Conservation (phyloP, 92 coral and sea anemone genomes). For the Ricordea florida region DNA sequence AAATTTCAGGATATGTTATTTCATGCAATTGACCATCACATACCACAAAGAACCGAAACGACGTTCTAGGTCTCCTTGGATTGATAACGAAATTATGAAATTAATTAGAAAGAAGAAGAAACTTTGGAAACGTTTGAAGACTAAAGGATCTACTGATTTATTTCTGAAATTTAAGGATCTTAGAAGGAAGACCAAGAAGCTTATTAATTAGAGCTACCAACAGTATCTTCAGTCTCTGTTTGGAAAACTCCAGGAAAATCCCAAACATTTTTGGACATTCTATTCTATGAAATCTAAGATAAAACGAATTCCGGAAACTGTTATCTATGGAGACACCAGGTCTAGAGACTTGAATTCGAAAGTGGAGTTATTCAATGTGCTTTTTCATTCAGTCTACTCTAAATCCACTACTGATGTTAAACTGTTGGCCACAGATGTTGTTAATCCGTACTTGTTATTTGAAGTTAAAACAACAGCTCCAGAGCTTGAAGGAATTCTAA, state of each 20-base stretch:
- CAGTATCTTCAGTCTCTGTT: not conserved
- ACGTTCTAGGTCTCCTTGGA: slow-evolving; percentile 6
- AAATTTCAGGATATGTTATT: slow-evolving; percentile 22
- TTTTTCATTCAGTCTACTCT: slow-evolving; percentile 27
- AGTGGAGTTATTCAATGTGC: slow-evolving; percentile 30
- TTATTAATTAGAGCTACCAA: not conserved
- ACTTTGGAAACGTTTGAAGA: not conserved
- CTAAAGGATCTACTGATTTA: not conserved
- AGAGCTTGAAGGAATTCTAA: slow-evolving; percentile 1
- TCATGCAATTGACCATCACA: slow-evolving; percentile 11
- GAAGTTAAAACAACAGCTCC: slow-evolving; percentile 23
- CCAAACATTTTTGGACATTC: slow-evolving; percentile 11
- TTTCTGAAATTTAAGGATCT: too few relatives aligned
- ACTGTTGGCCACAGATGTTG: too few relatives aligned
- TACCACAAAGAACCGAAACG: slow-evolving; percentile 18
- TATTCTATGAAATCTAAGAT: slow-evolving; percentile 13
- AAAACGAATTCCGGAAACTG: slow-evolving; percentile 38
- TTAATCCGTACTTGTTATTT: slow-evolving; percentile 4
- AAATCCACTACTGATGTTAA: slow-evolving; percentile 1
- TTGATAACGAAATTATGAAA: too few relatives aligned
- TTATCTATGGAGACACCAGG: not conserved
- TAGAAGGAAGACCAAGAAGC: slow-evolving; percentile 1
- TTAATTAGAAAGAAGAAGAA: too few relatives aligned
- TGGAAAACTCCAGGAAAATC: slow-evolving; percentile 2
- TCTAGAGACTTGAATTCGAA: slow-evolving; percentile 6